phyloP scores from a whole-genome alignment of 1,140 invertebrate genomes.

The Venturia canescens region DNA sequence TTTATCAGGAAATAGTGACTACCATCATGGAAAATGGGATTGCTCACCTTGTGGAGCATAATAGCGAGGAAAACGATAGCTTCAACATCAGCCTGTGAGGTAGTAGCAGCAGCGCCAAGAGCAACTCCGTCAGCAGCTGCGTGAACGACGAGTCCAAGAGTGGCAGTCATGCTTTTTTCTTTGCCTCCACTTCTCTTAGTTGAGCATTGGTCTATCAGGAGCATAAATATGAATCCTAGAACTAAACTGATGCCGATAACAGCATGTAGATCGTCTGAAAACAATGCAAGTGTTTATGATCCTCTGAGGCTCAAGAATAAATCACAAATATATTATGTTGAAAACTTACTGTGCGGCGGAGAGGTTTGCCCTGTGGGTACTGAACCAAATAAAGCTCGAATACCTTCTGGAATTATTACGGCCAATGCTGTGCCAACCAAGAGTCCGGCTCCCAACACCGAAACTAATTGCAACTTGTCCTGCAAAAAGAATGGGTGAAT shows the following conservation, averaged over 20 bases:
- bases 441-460: slow-evolving; percentile 96
- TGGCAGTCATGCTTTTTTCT: slow-evolving; percentile 92
- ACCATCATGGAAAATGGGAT: neutral
- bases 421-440: slow-evolving; percentile 98
- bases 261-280: slow-evolving; percentile 79
- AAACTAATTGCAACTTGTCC: slow-evolving; percentile 96
- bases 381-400: slow-evolving; percentile 86
- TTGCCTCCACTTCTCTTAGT: slow-evolving; percentile 82
- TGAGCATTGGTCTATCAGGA: slow-evolving; percentile 94
- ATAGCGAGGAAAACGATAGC: slow-evolving; percentile 99
- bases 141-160: slow-evolving; percentile 97
- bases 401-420: slow-evolving; percentile 99
- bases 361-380: slow-evolving; percentile 51
- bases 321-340: neutral
- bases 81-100: slow-evolving; percentile 96
- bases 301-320: slow-evolving; percentile 18
- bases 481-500: slow-evolving; percentile 74
- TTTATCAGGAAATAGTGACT: neutral
- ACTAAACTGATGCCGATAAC: slow-evolving; percentile 87
- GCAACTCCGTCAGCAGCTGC: slow-evolving; percentile 99
- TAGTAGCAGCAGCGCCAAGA: slow-evolving; percentile 96
- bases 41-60: slow-evolving; percentile 95
- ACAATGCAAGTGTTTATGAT: slow-evolving; percentile 38
- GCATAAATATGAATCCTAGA: slow-evolving; percentile 98
- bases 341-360: slow-evolving; percentile 57